Evolutionary conservation across 2,888 invertebrate species (phyloP), one percentile per base, ranked within the genome.

Genomic region (Holacanthella duospinosa): DNA sequence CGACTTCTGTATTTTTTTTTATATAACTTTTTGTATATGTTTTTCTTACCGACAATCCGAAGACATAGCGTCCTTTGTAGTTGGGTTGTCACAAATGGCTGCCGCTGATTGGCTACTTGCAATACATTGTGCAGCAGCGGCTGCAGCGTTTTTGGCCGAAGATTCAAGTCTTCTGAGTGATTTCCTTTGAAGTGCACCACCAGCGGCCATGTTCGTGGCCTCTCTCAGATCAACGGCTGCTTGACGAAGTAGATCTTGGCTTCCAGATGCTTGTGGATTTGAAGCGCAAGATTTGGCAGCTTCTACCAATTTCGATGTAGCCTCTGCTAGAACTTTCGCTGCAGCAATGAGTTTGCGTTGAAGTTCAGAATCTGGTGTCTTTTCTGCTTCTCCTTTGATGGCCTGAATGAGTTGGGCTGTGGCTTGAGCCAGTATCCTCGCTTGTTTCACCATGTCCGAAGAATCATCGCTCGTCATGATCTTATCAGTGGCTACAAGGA

Each of bases 281-380:
- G 87, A 87, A 0, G 94, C 93, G 77, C 95, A 95, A 60, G 90
- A 87, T 64, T 96, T 82, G 0, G 95, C 95, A 0, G 95, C 94
- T 77, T 97, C 96, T 27, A 97, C 96, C 87, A 99, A 89, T 71
- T 89, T 84, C 0, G 95, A 91, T 0, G 99, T 99, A 1, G 97
- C 97, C 77, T 97, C 96, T 0, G 97, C 97, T 19, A 83, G 77
- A 48, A 48, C 48, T 21, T 95, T 95, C 21, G 99, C 99, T 0
- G 99, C 99, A 0, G 93, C 93, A 55, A 99, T 78, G 60, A 99
- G 79, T 63, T 90, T 84, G 68, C 90, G 85, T 74, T 95, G 94
- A n/a, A 88, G 82, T 61, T 93, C 93, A 0, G 91, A 86, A 76
- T 89, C 89, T 0, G 88, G 85, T 74, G 91, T 87, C 44, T 84